Percentiles rank a stretch among this genome's conserved stretches.
Evolutionary conservation across 2,113 vertebrate genomes (phyloP).

Genomic region (Semicossyphus pulcher): DNA sequence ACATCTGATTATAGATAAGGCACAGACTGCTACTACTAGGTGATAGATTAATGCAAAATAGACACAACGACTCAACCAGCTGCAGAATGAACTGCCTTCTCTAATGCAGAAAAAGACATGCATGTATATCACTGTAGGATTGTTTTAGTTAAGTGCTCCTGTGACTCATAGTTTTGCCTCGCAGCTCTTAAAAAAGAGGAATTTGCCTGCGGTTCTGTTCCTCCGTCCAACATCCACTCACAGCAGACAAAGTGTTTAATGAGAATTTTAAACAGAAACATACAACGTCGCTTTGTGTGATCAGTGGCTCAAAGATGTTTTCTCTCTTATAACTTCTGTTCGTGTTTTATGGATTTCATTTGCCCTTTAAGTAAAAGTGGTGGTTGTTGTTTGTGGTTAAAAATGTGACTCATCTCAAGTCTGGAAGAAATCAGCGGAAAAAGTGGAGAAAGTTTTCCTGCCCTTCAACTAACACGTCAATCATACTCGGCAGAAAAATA

Average conservation of each 20-base stretch:
- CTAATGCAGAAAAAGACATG: too few species aligned
- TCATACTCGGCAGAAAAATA: neutral
- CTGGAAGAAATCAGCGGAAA: slow-evolving; percentile 43
- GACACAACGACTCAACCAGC: neutral
- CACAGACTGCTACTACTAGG: fast-evolving
- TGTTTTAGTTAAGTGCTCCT: neutral
- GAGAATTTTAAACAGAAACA: neutral
- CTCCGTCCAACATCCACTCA: slow-evolving; percentile 10
- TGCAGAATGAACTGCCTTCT: neutral
- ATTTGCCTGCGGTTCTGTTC: slow-evolving; percentile 9
- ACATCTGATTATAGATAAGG: slow-evolving; percentile 10
- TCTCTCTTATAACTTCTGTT: neutral
- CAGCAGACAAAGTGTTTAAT: neutral
- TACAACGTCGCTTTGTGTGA: neutral
- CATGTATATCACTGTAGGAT: neutral
- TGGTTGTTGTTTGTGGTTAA: slow-evolving; percentile 25
- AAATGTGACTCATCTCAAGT: slow-evolving; percentile 51
- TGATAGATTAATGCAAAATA: slow-evolving; percentile 1
- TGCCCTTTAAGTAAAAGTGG: slow-evolving; percentile 8
- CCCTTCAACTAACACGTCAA: slow-evolving; percentile 3
- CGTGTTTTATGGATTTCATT: slow-evolving; percentile 16
- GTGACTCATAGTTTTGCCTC: slow-evolving; percentile 41
- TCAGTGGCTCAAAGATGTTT: slow-evolving; percentile 16
- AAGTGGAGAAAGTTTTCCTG: slow-evolving; percentile 11
- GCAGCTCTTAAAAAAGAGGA: slow-evolving; percentile 27